Evolutionary conservation across 2,797 vertebrate genomes (phyloP).

Genomic region (Danio choprae): DNA sequence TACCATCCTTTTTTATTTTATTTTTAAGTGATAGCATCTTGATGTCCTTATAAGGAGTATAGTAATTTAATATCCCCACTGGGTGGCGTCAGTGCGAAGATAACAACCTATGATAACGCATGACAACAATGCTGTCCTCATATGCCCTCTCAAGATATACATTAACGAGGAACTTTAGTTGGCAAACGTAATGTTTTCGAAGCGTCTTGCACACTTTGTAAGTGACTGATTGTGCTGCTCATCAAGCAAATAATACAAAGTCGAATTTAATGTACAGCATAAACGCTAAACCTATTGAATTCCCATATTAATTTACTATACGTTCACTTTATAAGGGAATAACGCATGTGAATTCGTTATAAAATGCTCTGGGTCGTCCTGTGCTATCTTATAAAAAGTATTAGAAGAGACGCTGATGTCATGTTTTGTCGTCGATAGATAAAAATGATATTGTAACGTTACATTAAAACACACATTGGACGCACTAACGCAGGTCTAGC

Average conservation of each 20-base stretch:
- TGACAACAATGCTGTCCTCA: background rate
- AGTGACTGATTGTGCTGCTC: too few species aligned
- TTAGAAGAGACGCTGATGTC: background rate
- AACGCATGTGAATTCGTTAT: background rate
- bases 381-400: background rate
- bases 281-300: background rate
- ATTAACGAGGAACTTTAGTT: background rate
- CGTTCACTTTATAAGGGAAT: background rate
- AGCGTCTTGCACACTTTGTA: background rate
- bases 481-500: background rate
- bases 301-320: too few species aligned
- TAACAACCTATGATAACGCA: too few species aligned
- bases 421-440: background rate
- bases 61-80: background rate
- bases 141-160: background rate
- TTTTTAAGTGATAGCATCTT: background rate
- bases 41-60: background rate
- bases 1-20: background rate
- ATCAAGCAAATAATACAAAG: background rate
- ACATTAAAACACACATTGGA: background rate
- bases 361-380: background rate
- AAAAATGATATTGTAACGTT: background rate
- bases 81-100: background rate
- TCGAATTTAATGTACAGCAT: background rate
- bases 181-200: background rate